Conservation (phyloP, 2,797 vertebrate species). For the Silurus lanzhouensis region DNA sequence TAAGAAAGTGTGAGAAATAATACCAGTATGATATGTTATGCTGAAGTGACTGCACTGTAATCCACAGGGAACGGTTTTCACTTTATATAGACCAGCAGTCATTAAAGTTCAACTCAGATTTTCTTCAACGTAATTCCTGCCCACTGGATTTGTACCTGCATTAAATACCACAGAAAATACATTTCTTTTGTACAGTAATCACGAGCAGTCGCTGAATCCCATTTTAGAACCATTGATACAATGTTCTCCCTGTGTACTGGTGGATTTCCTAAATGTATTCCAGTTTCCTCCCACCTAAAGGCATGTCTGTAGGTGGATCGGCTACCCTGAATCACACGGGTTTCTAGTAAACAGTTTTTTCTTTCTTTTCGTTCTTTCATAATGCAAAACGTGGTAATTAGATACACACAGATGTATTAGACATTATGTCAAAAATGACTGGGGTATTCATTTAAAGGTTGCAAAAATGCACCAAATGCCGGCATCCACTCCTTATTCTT, state of each 20-base stretch:
- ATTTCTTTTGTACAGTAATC: neutral
- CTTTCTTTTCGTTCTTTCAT: neutral
- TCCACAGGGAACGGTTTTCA: slow-evolving; percentile 5
- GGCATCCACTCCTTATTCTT: neutral
- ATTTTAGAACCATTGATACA: neutral
- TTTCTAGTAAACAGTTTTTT: neutral
- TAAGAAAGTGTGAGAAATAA: neutral
- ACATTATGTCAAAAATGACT: neutral
- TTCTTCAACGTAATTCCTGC: neutral
- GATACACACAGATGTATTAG: neutral
- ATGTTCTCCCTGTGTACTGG: neutral
- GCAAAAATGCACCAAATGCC: neutral
- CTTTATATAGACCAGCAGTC: neutral
- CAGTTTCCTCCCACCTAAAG: slow-evolving; percentile 11
- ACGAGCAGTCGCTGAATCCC: neutral
- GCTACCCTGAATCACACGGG: neutral
- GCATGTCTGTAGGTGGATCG: neutral
- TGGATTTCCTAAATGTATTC: neutral
- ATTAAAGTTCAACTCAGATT: neutral
- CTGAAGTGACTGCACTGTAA: slow-evolving; percentile 30
- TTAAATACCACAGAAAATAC: neutral
- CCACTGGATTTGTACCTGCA: neutral
- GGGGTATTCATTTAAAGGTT: neutral
- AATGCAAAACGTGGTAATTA: neutral
- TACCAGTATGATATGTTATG: slow-evolving; percentile 6